These are phyloP conservation scores for Dreissena rostriformis DNA, from an alignment of 1,140 invertebrate species.

Conservation along the genomic window DNA sequence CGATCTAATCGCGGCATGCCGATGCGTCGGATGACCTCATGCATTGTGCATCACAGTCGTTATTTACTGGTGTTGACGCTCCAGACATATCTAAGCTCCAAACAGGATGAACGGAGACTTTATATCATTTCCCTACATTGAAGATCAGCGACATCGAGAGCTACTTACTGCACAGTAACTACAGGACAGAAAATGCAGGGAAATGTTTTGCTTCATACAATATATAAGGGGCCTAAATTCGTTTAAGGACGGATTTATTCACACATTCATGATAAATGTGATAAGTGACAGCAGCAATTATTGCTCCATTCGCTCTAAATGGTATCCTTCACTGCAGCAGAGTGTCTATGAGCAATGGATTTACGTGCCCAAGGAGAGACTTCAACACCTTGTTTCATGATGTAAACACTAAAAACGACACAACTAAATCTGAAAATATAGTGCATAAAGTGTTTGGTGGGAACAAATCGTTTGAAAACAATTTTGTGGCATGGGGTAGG, in stretches of 20 bases:
- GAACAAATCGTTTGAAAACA: neutral
- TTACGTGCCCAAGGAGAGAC: constrained; percentile 27
- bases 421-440: constrained; percentile 9
- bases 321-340: constrained; percentile 47
- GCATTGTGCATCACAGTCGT: too few species aligned
- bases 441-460: neutral
- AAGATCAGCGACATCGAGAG: constrained; percentile 43
- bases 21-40: too few species aligned
- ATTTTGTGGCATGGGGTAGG: neutral
- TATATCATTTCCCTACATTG: too few species aligned
- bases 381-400: constrained; percentile 34
- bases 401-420: neutral
- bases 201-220: constrained; percentile 53
- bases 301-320: constrained; percentile 56
- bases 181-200: constrained; percentile 8
- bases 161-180: constrained; percentile 42
- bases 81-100: too few species aligned
- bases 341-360: constrained; percentile 43
- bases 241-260: constrained; percentile 53
- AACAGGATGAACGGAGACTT: too few species aligned
- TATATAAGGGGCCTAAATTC: constrained; percentile 53
- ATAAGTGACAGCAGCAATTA: constrained; percentile 21
- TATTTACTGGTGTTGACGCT: too few species aligned
- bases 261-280: constrained; percentile 48
- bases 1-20: too few species aligned